Conservation (phyloP, 1,140 invertebrate species). For the Leptinotarsa texana region DNA sequence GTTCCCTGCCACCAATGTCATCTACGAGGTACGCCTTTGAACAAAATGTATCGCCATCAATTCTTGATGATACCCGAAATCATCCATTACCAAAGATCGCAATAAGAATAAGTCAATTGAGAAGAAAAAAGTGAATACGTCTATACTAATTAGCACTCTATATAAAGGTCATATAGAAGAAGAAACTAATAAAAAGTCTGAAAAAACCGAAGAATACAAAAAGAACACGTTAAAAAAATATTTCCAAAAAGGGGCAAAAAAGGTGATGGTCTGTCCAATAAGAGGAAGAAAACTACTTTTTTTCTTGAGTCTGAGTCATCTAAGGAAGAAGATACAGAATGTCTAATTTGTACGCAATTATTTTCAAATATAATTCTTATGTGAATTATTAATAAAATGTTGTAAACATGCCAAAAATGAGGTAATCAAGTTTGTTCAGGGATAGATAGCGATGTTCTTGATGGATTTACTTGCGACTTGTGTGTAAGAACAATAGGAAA, state of each 20-base stretch:
- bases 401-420: background rate
- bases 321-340: background rate
- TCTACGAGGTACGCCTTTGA: background rate
- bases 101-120: background rate
- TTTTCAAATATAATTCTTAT: background rate
- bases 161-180: background rate
- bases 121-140: background rate
- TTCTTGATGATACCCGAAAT: background rate
- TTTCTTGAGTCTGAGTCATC: background rate
- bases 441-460: background rate
- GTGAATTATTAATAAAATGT: background rate
- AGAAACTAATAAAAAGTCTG: background rate
- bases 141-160: background rate
- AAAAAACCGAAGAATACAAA: background rate
- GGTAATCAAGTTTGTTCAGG: background rate
- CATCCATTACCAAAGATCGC: background rate
- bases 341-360: background rate
- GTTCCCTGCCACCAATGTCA: background rate
- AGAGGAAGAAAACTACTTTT: background rate
- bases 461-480: constrained; percentile 5
- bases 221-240: background rate
- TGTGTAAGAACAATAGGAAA: background rate
- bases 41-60: background rate
- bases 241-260: background rate
- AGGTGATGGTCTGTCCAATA: background rate